Base-by-base conservation (phyloP, 2,113 vertebrate genomes). In the Eira barbara region DNA sequence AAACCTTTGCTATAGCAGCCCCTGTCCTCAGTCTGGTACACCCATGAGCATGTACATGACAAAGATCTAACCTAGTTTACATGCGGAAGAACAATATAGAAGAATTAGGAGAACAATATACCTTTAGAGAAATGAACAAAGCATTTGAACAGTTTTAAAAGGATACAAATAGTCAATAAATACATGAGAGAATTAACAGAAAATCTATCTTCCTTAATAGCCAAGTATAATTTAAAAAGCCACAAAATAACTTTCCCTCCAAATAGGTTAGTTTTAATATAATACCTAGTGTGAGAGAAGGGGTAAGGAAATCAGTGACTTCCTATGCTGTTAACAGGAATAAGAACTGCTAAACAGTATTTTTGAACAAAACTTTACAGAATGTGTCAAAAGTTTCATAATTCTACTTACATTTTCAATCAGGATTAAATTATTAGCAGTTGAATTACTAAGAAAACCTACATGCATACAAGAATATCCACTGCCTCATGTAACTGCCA, bases 1-100 rank as follows among this genome's bases (percentile, higher is more conserved):
- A 55, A 92, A 57, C 36, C 83, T 96, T 84, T 91, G 91, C 91
- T 94, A 94, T 89, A 80, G 82, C 73, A 87, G 86, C 31, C 67
- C 47, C 80, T 65, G 18, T 80, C 55, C 82, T 91, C 81, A 95
- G 83, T 73, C 69, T 73, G 83, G 69, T 39, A 84, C 95, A 91
- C 17, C 57, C 55, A 74, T 47, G 29, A 61, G 36, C 49, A 52
- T 59, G 59, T 55, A 45, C 36, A 23, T 89, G 74, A 74, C 42
- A 45, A 36, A 74, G 34, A 49, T 61, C 52, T 71, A 71, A 57
- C 45, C 11, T 9, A 10, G 6, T 52, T 29, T 88, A 39, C 67
- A n/a, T 31, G 29, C 29, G 39, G 91, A 31, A 52, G 49, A 52
- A 52, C 49, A 52, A 17, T 17, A 15, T 5, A 52, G 49, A 52